Percentiles rank a stretch among this genome's conserved stretches.
Conservation (phyloP, 2,113 vertebrate genomes). For the Aphyosemion australe region DNA sequence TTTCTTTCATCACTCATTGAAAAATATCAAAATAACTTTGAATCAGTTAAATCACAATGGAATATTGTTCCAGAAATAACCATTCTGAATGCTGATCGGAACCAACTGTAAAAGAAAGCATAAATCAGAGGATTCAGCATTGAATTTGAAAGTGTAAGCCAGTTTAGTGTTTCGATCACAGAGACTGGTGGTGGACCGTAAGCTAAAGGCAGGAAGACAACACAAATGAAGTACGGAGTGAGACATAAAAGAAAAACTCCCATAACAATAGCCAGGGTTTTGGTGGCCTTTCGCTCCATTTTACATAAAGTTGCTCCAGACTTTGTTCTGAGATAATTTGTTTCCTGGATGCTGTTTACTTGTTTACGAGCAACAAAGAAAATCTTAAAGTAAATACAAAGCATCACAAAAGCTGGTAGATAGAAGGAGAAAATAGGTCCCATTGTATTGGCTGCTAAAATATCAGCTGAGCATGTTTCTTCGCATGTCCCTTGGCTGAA, state of each 20-base stretch:
- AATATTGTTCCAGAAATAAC: slow-evolving; percentile 36
- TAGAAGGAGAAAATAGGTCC: slow-evolving; percentile 35
- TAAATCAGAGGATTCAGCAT: slow-evolving; percentile 47
- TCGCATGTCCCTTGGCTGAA: slow-evolving; percentile 8
- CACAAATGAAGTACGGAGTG: slow-evolving; percentile 25
- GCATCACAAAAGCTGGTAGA: slow-evolving; percentile 31
- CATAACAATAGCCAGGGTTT: slow-evolving; percentile 29
- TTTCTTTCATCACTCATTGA: no score
- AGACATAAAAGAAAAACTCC: slow-evolving; percentile 43
- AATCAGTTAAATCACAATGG: neutral
- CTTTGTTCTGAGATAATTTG: neutral
- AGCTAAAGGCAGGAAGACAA: slow-evolving; percentile 23
- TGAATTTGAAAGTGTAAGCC: slow-evolving; percentile 32
- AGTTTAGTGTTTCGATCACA: slow-evolving; percentile 24
- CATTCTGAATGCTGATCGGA: slow-evolving; percentile 27
- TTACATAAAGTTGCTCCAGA: slow-evolving; percentile 16
- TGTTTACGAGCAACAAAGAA: slow-evolving; percentile 43
- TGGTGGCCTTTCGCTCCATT: slow-evolving; percentile 43
- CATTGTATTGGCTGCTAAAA: neutral
- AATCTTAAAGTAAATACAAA: slow-evolving; percentile 44
- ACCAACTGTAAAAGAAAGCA: slow-evolving; percentile 42
- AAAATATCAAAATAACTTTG: slow-evolving; percentile 2
- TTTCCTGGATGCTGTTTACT: slow-evolving; percentile 25
- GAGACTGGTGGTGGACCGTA: neutral
- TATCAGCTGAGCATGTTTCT: neutral